Percentiles rank a stretch among this genome's conserved stretches.
Evolutionary conservation across 2,797 vertebrate genomes (phyloP).

Genomic region (Hylomyscus alleni): DNA sequence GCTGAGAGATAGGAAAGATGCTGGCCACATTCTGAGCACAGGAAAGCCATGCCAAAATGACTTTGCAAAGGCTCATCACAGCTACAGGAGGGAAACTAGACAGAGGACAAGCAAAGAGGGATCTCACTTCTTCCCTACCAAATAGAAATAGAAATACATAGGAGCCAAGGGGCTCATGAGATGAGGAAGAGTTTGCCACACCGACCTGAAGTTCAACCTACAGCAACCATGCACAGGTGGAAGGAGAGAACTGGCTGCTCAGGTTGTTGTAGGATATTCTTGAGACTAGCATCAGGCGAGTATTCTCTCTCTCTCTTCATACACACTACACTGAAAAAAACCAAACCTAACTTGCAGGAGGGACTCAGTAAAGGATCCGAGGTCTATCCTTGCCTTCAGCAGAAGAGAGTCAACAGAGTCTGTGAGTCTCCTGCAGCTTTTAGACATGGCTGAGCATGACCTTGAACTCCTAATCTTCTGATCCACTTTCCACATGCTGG

Average conservation of each 20-base stretch:
- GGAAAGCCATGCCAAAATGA: neutral
- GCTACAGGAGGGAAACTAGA: neutral
- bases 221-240: too few relatives aligned
- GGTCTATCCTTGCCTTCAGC: neutral
- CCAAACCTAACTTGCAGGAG: neutral
- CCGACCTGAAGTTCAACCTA: neutral
- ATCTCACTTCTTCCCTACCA: neutral
- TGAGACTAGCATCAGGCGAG: neutral
- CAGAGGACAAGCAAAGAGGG: neutral
- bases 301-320: neutral
- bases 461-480: neutral
- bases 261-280: neutral
- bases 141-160: slow-evolving; percentile 1
- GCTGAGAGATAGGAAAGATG: neutral
- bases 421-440: neutral
- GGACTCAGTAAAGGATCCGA: neutral
- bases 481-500: neutral
- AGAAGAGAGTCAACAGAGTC: neutral
- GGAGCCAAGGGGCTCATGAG: neutral
- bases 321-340: too few relatives aligned
- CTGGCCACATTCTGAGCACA: slow-evolving; percentile 14
- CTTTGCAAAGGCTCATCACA: neutral
- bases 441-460: neutral
- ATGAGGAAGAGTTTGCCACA: neutral
- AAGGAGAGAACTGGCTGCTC: neutral